Evolutionary conservation across 2,113 vertebrate species (phyloP).

Genomic region (Pachypanchax playfairii): DNA sequence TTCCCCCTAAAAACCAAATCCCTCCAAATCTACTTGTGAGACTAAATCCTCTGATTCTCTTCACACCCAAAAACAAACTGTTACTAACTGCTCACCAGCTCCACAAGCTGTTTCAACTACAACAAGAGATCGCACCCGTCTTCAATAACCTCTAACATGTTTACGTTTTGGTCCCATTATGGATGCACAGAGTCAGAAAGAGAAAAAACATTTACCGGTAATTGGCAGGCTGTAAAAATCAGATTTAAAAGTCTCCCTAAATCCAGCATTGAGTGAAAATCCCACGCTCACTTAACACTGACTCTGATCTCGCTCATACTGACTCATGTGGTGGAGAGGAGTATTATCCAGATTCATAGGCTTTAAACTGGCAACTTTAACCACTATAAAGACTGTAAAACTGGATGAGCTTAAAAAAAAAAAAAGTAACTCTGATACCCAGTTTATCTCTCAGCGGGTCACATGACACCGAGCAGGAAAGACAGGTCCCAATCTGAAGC

Average conservation of each 20-base stretch:
- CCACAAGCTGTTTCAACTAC: slow-evolving; percentile 36
- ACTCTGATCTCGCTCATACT: slow-evolving; percentile 45
- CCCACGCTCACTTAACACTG: slow-evolving; percentile 54
- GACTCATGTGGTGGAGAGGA: slow-evolving; percentile 38
- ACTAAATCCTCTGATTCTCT: slow-evolving; percentile 59
- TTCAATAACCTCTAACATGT: slow-evolving; percentile 24
- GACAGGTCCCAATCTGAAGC: slow-evolving; percentile 57
- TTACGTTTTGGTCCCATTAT: neutral
- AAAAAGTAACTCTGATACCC: slow-evolving; percentile 43
- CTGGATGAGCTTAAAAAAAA: slow-evolving; percentile 40
- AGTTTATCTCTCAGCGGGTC: slow-evolving; percentile 15
- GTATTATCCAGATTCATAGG: slow-evolving; percentile 58
- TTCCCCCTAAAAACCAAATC: slow-evolving; percentile 59
- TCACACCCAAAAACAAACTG: slow-evolving; percentile 71
- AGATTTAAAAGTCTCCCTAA: slow-evolving; percentile 14
- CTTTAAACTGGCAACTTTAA: slow-evolving; percentile 43
- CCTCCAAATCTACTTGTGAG: slow-evolving; percentile 65
- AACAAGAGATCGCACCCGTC: slow-evolving; percentile 1
- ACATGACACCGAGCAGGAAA: slow-evolving; percentile 29
- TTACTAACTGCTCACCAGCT: slow-evolving; percentile 46
- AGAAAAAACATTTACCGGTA: neutral
- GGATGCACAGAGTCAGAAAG: neutral
- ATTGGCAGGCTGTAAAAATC: neutral
- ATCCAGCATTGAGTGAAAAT: slow-evolving; percentile 33
- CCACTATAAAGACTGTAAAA: slow-evolving; percentile 33